Base-by-base conservation (phyloP, 2,888 invertebrate species). In the Scelioninae gen. 1 region DNA sequence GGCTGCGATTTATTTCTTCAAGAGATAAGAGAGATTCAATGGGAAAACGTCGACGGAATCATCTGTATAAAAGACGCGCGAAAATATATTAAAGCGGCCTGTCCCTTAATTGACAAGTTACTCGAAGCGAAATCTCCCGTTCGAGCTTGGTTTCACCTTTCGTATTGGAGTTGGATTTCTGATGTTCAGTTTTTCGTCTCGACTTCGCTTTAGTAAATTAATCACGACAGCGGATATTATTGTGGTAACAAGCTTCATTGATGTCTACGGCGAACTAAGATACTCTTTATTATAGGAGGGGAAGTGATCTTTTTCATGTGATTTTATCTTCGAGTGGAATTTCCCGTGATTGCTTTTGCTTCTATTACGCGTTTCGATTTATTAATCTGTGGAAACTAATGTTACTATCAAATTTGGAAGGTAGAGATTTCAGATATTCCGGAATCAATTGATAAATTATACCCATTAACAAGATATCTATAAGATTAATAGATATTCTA, bases 1-100 rank as follows among this genome's bases (percentile, higher is more conserved):
- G 60, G 43, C 62, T 53, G 76, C 80, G 85, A 87, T 89, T 87
- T 86, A 89, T 88, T 87, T 88, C 82, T 55, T 60, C 69, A 53
- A 69, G 47, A 43, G 80, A 76, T 72, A 78, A 76, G 75, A n/a
- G n/a, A n/a, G n/a, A n/a, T n/a, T n/a, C n/a, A n/a, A 49, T 16
- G 47, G 32, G 23, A 51, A 38, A 69, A 49, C 78, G 78, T 63
- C 69, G 47, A 45, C 34, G 49, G 45, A 72, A 32, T 51, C 72
- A 47, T 62, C 75, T 43, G 45, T 68, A 82, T 77, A 76, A 77
- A 80, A 77, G 79, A 62, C 58, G 76, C 65, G 53, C 62, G 60
- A 68, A 82, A 77, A 83, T 77, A 77, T 77, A 83, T 80, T 81
- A 76, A 76, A 49, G 60, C 49, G 47, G 31, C 68, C 45, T 66